Evolutionary conservation across 2,888 invertebrate genomes (phyloP).

Genomic region (Sphinx pinastri): DNA sequence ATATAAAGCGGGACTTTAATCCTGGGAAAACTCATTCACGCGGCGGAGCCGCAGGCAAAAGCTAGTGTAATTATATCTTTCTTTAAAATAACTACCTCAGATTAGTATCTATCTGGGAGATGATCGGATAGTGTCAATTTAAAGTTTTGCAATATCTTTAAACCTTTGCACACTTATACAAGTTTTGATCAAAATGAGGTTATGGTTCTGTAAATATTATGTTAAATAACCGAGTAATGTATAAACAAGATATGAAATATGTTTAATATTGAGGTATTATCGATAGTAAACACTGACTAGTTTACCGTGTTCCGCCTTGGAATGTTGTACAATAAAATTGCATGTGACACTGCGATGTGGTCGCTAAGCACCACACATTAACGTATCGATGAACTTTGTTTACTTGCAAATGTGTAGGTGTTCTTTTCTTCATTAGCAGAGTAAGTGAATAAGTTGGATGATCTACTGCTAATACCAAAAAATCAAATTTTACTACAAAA

Average conservation of each 20-base stretch:
- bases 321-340: conserved; percentile 29
- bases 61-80: no score
- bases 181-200: neutral
- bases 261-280: neutral
- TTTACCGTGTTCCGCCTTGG: conserved; percentile 17
- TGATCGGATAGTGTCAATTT: neutral
- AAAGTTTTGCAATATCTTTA: conserved; percentile 2
- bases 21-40: no score
- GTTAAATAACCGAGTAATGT: neutral
- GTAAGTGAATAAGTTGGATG: neutral
- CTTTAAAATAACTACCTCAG: no score
- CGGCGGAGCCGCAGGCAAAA: no score
- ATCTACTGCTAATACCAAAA: no score
- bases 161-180: neutral
- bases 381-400: conserved; percentile 19
- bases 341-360: conserved; percentile 19
- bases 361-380: conserved; percentile 20
- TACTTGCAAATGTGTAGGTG: neutral
- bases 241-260: conserved; percentile 2
- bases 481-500: no score
- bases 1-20: no score
- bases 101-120: no score
- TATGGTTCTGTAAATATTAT: neutral
- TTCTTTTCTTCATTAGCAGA: neutral
- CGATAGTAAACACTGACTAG: conserved; percentile 9